Evolutionary conservation across 2,888 invertebrate genomes (phyloP), one percentile per base, ranked within the genome.

Genomic region (Dichetophora obliterata): DNA sequence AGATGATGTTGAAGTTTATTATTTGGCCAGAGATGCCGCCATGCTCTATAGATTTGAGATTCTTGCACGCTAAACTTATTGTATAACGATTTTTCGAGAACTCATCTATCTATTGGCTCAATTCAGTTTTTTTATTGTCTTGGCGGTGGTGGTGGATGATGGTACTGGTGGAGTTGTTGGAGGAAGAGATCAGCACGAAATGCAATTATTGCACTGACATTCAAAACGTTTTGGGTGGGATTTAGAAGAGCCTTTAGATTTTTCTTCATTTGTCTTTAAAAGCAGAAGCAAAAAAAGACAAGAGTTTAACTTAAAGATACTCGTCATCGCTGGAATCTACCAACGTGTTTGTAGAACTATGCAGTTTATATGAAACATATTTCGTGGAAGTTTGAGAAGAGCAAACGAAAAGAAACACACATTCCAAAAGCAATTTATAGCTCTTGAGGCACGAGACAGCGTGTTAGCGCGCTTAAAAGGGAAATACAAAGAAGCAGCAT

Each of bases 141-240:
- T 66, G 34, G 16, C 16, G 5, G 5, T 31, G 6, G 54, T 22
- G 6, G 0, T 9, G 52, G 52, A 52, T 16, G 54, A 2, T 9
- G 54, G 5, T 54, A n/a, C n/a, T n/a, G 8, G 54, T 19, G n/a
- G 2, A 54, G 54, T 54, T 9, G n/a, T 54, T n/a, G 5, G 19
- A 2, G 19, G 27, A 52, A 52, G 70, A 57, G 69, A 31, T 70
- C 69, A 70, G 54, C 54, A 54, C 34, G 54, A 70, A 70, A 52
- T 54, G 70, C 70, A 70, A 70, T 70, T 70, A 54, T 70, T 68
- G 52, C 22, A 57, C 70, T 54, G 70, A 54, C 31, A 70, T 70
- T 70, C 52, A 70, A 70, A 70, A 57, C 70, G 27, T 70, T 70
- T 70, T 70, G 54, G 70, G 70, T 70, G 70, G 70, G 54, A 70